Base-by-base conservation (phyloP, 2,797 vertebrate genomes). In the Cheirogaleus major region DNA sequence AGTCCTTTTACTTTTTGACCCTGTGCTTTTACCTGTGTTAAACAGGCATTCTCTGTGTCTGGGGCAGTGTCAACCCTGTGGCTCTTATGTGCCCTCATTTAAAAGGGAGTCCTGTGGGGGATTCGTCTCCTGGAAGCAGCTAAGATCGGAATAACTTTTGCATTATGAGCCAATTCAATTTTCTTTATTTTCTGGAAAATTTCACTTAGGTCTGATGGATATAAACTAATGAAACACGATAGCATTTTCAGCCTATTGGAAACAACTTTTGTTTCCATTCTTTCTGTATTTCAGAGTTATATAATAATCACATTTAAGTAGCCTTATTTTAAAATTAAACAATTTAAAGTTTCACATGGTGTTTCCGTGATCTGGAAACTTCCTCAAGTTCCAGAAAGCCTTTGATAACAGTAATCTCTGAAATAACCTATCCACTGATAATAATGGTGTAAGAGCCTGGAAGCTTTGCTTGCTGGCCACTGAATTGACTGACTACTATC, bases 311-410 rank as follows among this genome's bases (percentile, higher is more conserved):
- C 10, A 35, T 89, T 96, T 81, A 91, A 67, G 45, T 55, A 70
- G 76, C 35, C 88, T 95, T 73, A 48, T 72, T 96, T 95, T 87
- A 48, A 85, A 92, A 72, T 91, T 87, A 61, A 81, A 52, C 18
- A 83, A 4, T 52, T 82, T 92, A 41, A 93, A 85, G 27, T 18
- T 78, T 96, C 14, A 23, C 18, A 2, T 83, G 7, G 20, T 78
- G 79, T 87, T 84, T 80, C 50, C 48, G 32, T 79, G 38, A 52
- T 63, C 75, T 87, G 25, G 79, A 87, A 85, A 73, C 32, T 17
- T 93, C 45, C 43, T 48, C 25, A 25, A 45, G 5, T 70, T 93
- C 41, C 45, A 84, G 35, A 52, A 70, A n/a, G 35, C 50, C 43
- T 95, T 75, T 83, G 73, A 4, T 50, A 48, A 55, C 25, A 20